phyloP scores from a whole-genome alignment of 2,113 vertebrate genomes.

The Penelope pileata region DNA sequence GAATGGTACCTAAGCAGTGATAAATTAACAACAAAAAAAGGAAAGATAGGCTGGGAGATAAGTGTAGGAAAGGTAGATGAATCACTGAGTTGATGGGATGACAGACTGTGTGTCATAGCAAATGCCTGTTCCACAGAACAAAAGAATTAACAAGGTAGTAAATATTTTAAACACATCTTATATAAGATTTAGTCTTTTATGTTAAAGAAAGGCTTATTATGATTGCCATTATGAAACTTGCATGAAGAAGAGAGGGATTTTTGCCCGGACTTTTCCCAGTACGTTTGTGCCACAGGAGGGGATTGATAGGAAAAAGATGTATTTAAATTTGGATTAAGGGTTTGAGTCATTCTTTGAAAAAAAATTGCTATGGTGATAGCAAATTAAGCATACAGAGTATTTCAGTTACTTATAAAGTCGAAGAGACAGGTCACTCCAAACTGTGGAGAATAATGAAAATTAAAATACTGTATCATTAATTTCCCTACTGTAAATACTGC shows the following conservation, averaged over 20 bases:
- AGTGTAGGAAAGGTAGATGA: constrained; percentile 48
- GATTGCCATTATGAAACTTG: not conserved
- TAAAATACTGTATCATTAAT: not conserved
- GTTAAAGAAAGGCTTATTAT: not conserved
- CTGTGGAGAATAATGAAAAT: not conserved
- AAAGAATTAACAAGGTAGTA: constrained; percentile 37
- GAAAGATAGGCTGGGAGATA: not conserved
- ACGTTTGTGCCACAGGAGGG: not conserved
- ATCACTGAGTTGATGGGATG: not conserved
- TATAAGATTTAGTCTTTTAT: not conserved
- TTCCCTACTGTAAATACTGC: not conserved
- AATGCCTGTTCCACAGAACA: not conserved
- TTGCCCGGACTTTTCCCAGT: not conserved
- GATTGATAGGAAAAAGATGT: not conserved
- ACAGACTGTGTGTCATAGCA: constrained; percentile 1
- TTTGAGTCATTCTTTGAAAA: constrained; percentile 27
- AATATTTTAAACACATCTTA: constrained; percentile 37
- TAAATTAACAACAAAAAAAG: not conserved
- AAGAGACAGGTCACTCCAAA: constrained; percentile 9
- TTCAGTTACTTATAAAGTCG: constrained; percentile 37
- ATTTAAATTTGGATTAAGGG: constrained; percentile 12
- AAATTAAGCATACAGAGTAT: not conserved
- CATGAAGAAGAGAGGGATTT: not conserved
- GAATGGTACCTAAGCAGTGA: not conserved
- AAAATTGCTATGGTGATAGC: constrained; percentile 34